Evolutionary conservation across 2,113 vertebrate genomes (phyloP).

Genomic region (Acanthisitta chloris): DNA sequence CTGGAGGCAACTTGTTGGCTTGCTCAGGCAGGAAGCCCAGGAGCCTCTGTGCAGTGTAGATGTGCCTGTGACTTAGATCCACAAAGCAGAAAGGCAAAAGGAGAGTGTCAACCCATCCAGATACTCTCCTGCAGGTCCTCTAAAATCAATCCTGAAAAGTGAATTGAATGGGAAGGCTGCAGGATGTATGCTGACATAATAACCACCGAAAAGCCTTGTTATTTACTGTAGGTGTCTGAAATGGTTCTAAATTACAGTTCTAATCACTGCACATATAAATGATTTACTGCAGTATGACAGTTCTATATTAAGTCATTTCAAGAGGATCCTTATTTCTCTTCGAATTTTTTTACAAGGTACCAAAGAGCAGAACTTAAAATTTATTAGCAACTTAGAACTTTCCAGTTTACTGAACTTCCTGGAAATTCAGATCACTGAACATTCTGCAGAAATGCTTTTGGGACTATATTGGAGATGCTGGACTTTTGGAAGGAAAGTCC

Average conservation of each 20-base stretch:
- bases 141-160: neutral
- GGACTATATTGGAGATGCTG: neutral
- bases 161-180: neutral
- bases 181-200: neutral
- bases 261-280: neutral
- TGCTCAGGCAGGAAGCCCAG: neutral
- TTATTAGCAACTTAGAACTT: neutral
- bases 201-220: neutral
- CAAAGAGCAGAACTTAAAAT: neutral
- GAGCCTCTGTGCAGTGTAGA: neutral
- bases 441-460: neutral
- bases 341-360: neutral
- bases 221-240: neutral
- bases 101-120: neutral
- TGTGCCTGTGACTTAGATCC: neutral
- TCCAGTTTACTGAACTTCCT: neutral
- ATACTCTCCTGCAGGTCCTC: neutral
- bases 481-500: neutral
- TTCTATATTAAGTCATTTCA: neutral
- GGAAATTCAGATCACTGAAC: neutral
- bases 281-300: neutral
- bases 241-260: neutral
- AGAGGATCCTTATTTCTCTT: neutral
- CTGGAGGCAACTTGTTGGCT: neutral
- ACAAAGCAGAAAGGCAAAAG: neutral